Base-by-base conservation (phyloP, 2,888 invertebrate genomes). In the Cantharis nigra region DNA sequence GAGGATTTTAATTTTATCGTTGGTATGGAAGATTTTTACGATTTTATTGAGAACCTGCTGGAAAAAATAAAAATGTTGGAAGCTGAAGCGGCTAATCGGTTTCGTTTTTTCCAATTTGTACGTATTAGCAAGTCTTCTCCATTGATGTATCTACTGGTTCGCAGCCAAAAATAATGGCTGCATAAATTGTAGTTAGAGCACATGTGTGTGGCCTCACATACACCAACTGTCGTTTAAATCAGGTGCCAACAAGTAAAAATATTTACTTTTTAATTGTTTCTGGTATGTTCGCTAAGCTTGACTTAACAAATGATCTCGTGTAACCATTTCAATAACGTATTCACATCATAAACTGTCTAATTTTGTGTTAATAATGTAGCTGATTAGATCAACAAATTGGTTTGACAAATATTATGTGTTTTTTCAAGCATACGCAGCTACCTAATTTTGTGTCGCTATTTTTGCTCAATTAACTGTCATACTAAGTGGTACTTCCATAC, bases 141-240 rank as follows among this genome's bases (percentile, higher is more conserved):
- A 73, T 64, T 78, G 78, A 78, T 74, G 72, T 76, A 67, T 67
- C 65, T 67, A 71, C 63, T 76, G 74, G 76, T 67, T 71, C 63
- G 63, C 26, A 69, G 76, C 78, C 74, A 78, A 78, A 78, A 78
- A 76, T 78, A 72, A 73, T 78, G 73, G 78, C 63, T 69, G 74
- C 76, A 71, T 74, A 74, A 76, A 78, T 75, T 75, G 71, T 72
- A 67, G 63, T 63, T 70, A 74, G 33, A 72, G 75, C 78, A n/a
- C 23, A 70, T 72, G 76, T 75, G 76, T 76, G 78, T 73, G 78
- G 76, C 74, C 78, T 23, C 75, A 73, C 75, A 75, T 23, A 77
- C 69, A 78, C 74, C 78, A 78, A 78, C 78, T 78, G 78, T 78
- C 78, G 16, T 72, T 75, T 72, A 72, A 70, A 75, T 78, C 65